Evolutionary conservation across 2,113 vertebrate species (phyloP).

Genomic region (Hemichromis elongatus): DNA sequence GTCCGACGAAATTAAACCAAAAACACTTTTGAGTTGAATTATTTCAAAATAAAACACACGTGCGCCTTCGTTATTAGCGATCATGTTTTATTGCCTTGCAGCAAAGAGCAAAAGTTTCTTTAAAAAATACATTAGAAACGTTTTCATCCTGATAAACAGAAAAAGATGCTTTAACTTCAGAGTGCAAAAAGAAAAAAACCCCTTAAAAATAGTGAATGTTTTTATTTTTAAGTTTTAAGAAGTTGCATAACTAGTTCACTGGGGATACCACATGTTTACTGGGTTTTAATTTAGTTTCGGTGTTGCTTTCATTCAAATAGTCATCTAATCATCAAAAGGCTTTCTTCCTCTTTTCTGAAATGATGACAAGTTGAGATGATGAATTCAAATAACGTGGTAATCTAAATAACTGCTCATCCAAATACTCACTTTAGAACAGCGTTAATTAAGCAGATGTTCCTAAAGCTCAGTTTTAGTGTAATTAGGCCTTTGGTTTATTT

Average conservation of each 20-base stretch:
- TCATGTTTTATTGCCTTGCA: too few relatives aligned
- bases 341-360: not conserved
- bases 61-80: not conserved
- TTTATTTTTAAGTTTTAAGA: not conserved
- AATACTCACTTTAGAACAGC: not conserved
- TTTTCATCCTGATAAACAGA: not conserved
- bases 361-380: not conserved
- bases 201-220: not conserved
- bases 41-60: slow-evolving; percentile 39
- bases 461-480: not conserved
- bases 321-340: not conserved
- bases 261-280: not conserved
- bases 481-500: not conserved
- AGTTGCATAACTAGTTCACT: not conserved
- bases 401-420: not conserved
- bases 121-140: not conserved
- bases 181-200: not conserved
- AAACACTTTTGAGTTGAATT: accelerated
- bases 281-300: not conserved
- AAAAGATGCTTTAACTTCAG: not conserved
- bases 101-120: not conserved
- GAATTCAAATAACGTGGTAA: not conserved
- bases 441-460: not conserved
- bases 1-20: accelerated
- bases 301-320: not conserved